These are phyloP conservation scores for Eretmodus cyanostictus DNA, from an alignment of 2,113 vertebrate genomes.

Conservation along the genomic window DNA sequence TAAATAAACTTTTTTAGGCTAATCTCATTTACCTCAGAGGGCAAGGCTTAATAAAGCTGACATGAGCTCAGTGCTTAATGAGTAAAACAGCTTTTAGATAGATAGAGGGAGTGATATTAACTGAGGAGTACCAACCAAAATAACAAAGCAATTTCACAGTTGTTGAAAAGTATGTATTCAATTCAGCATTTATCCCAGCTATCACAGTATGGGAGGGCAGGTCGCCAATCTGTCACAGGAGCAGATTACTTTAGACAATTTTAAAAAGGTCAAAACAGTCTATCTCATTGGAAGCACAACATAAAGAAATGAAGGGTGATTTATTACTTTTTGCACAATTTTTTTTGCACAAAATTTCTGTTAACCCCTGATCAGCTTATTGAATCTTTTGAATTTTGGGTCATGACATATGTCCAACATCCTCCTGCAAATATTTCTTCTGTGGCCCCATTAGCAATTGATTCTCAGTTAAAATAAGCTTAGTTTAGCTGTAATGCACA, in stretches of 20 bases:
- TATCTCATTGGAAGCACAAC: neutral
- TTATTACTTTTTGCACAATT: neutral
- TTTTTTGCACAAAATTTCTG: neutral
- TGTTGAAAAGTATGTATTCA: neutral
- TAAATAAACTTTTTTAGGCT: neutral
- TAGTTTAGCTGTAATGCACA: neutral
- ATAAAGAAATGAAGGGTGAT: neutral
- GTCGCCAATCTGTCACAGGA: neutral
- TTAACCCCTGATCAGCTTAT: neutral
- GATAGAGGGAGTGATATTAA: neutral
- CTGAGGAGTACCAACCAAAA: neutral
- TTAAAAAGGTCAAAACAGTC: neutral
- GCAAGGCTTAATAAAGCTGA: neutral
- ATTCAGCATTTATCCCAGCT: neutral
- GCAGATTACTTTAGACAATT: neutral
- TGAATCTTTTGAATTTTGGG: neutral
- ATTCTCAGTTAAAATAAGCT: neutral
- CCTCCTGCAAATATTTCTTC: neutral
- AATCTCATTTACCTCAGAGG: neutral
- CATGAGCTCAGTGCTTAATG: neutral
- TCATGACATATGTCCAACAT: neutral
- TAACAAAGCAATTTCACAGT: neutral
- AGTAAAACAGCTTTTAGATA: neutral
- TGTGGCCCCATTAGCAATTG: neutral
- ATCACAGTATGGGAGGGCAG: neutral